phyloP scores from a whole-genome alignment of 2,797 vertebrate genomes.

The Capromys pilorides region DNA sequence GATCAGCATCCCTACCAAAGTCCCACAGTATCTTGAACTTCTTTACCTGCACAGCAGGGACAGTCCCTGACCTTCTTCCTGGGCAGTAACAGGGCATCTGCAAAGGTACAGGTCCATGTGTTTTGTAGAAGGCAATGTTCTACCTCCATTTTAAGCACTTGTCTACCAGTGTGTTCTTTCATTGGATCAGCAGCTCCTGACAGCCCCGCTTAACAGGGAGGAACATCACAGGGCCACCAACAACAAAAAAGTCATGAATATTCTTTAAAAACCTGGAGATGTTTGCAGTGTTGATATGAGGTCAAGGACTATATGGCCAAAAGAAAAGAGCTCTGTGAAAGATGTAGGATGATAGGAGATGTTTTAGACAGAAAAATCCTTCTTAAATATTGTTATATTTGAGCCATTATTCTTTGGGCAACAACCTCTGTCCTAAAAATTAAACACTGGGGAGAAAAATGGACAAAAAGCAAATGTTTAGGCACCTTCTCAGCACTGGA shows the following conservation, averaged over 20 bases:
- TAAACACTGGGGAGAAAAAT: background rate
- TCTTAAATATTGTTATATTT: background rate
- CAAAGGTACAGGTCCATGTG: fast-evolving
- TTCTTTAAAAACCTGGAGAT: background rate
- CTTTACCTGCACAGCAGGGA: background rate
- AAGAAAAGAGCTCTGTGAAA: background rate
- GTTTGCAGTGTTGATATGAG: background rate
- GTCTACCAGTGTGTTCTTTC: fast-evolving
- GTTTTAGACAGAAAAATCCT: background rate
- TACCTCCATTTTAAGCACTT: background rate
- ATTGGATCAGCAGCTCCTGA: background rate
- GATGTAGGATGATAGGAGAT: background rate
- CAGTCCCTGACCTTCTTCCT: background rate
- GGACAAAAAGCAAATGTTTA: background rate
- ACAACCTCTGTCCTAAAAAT: constrained; percentile 19
- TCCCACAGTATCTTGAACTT: background rate
- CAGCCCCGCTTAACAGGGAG: background rate
- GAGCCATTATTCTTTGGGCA: constrained; percentile 5
- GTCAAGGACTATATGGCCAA: background rate
- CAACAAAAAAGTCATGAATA: background rate
- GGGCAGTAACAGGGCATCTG: background rate
- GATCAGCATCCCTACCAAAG: background rate
- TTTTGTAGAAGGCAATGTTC: background rate
- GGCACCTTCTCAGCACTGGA: background rate
- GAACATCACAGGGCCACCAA: background rate